Base-by-base conservation (phyloP, 2,113 vertebrate species). In the Brachirus orientalis region DNA sequence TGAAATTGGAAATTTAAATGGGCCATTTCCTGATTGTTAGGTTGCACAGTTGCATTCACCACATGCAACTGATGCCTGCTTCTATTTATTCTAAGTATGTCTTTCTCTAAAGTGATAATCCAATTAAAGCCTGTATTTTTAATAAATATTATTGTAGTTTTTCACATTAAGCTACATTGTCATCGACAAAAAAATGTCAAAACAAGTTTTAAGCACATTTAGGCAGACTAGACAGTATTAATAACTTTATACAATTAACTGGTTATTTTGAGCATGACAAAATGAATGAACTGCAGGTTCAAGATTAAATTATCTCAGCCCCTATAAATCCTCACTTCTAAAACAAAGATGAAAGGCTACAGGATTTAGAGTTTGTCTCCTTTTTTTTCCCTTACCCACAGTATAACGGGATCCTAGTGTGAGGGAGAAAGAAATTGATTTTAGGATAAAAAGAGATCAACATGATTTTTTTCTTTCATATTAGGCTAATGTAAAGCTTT, bases 1-100 rank as follows among this genome's bases (percentile, higher is more conserved):
- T 47, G 58, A 87, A 86, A 88, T 72, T 77, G 67, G 61, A 85
- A 57, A 82, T 89, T 79, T 65, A 79, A 83, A 82, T 67, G 44
- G 62, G 36, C 60, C 52, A 63, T 84, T 88, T 76, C 48, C 60
- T 1, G 63, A 46, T 46, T 48, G 65, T 82, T 64, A 60, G 41
- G 60, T n/a, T 57, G 45, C 38, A 69, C 33, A 69, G 36, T n/a
- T 8, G 48, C 44, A 46, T 72, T 47, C 41, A 38, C 46, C 22
- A 38, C 36, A 35, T 38, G 28, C 8, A 56, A 54, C 7, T 45
- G 40, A 28, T 28, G 28, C 6, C 28, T 28, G 3, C 28, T 6
- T 28, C 28, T 28, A 28, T 28, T 28, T 28, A n/a, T n/a, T n/a
- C n/a, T n/a, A 28, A 28, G 28, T 28, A 28, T 3, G 3, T 28